These are phyloP conservation scores for Syritta pipiens DNA, from an alignment of 2,888 invertebrate species.

Conservation along the genomic window DNA sequence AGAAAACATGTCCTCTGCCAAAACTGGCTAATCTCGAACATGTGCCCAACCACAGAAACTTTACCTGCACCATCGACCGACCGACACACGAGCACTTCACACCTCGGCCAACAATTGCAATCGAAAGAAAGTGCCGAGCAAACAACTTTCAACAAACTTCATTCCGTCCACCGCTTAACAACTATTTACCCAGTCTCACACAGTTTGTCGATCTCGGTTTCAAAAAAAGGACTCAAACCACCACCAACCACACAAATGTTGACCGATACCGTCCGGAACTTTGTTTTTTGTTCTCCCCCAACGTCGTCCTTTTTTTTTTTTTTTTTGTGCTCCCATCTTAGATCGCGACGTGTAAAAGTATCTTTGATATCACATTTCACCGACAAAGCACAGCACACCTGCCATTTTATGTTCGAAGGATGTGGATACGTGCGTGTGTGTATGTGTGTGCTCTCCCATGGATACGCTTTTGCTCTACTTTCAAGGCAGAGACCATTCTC, in stretches of 20 bases:
- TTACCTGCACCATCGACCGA: too few species aligned
- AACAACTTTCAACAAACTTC: slow-evolving; percentile 41
- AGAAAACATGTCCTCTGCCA: too few species aligned
- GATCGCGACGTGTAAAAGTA: too few species aligned
- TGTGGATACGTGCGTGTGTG: background rate
- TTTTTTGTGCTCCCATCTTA: too few species aligned
- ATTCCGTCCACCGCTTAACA: slow-evolving; percentile 14
- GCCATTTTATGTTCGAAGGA: slow-evolving; percentile 45
- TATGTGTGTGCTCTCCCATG: background rate
- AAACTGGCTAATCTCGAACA: too few species aligned
- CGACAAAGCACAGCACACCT: slow-evolving; percentile 55
- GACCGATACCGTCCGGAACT: slow-evolving; percentile 49
- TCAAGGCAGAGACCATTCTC: slow-evolving; percentile 42
- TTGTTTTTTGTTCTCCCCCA: too few species aligned
- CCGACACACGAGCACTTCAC: too few species aligned
- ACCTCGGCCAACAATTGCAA: slow-evolving; percentile 11
- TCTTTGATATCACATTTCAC: slow-evolving; percentile 28
- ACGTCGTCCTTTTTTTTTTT: too few species aligned
- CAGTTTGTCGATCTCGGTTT: slow-evolving; percentile 23
- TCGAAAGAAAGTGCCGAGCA: slow-evolving; percentile 34
- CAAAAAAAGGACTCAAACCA: background rate
- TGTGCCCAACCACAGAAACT: too few species aligned
- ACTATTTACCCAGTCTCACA: slow-evolving; percentile 21
- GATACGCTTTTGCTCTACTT: slow-evolving; percentile 26
- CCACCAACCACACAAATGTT: slow-evolving; percentile 6